phyloP scores from a whole-genome alignment of 2,797 vertebrate genomes.

The Acipenser ruthenus region DNA sequence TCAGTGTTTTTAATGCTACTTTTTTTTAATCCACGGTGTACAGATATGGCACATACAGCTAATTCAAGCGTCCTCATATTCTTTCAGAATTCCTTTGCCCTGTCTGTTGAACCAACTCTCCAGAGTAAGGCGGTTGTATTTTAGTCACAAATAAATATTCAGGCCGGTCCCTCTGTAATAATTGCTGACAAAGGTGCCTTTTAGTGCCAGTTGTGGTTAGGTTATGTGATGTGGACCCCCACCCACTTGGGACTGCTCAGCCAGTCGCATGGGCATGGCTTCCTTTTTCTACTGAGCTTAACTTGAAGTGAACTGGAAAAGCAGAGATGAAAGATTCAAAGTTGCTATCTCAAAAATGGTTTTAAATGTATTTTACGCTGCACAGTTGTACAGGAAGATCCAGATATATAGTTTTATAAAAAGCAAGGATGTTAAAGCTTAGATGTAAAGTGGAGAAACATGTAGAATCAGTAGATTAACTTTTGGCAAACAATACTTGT shows the following conservation, averaged over 20 bases:
- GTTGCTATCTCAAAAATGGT: too few relatives aligned
- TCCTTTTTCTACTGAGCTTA: not conserved
- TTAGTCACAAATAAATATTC: not conserved
- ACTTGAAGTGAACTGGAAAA: not conserved
- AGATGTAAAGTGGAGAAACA: not conserved
- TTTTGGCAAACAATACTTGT: not conserved
- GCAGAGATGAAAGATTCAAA: not conserved
- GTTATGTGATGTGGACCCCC: not conserved
- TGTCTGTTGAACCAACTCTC: too few relatives aligned
- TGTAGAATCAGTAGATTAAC: not conserved
- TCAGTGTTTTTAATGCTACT: not conserved
- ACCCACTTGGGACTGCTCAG: not conserved
- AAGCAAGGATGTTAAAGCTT: not conserved
- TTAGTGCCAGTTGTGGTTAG: slow-evolving; percentile 5
- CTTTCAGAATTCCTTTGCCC: not conserved
- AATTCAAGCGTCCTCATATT: not conserved
- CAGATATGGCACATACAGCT: not conserved
- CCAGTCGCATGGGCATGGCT: not conserved
- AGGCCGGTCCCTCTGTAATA: not conserved
- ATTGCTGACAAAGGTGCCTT: slow-evolving; percentile 12
- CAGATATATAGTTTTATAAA: not conserved
- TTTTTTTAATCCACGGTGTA: not conserved
- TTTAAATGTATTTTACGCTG: too few relatives aligned
- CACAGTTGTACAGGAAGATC: too few relatives aligned
- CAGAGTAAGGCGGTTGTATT: not conserved